A percentile compares a stretch with the other conserved stretches of the same genome.
These are phyloP conservation scores for Meloidogyne floridensis DNA, from an alignment of 1,140 invertebrate genomes.

Conservation along the genomic window DNA sequence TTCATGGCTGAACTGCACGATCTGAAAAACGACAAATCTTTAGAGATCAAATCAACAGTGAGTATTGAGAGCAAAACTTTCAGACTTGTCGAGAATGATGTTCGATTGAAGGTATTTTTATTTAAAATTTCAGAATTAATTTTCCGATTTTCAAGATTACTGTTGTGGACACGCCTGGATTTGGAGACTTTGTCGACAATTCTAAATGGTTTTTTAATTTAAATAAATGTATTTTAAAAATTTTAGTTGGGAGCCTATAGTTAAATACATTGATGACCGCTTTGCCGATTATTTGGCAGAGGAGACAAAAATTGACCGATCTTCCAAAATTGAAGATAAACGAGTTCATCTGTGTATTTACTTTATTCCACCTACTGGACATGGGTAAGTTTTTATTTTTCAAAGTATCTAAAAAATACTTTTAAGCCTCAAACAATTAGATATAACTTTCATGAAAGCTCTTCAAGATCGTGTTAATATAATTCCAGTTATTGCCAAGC, in stretches of 20 bases:
- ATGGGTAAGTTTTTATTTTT: slow-evolving; percentile 74
- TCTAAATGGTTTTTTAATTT: slow-evolving; percentile 74
- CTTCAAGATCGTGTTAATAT: slow-evolving; percentile 96
- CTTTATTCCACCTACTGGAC: slow-evolving; percentile 93
- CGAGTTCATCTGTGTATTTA: too few relatives aligned
- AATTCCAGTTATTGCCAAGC: slow-evolving; percentile 98
- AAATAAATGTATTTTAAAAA: too few relatives aligned
- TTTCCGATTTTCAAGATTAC: slow-evolving; percentile 68
- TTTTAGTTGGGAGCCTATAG: too few relatives aligned
- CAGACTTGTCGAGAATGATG: slow-evolving; percentile 84
- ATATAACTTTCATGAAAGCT: slow-evolving; percentile 98
- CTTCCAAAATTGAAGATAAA: slow-evolving; percentile 87
- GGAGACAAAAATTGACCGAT: slow-evolving; percentile 89
- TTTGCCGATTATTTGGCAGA: too few relatives aligned
- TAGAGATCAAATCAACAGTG: slow-evolving; percentile 68
- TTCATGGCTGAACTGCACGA: slow-evolving; percentile 91
- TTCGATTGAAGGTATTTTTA: slow-evolving; percentile 70
- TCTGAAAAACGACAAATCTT: slow-evolving; percentile 12
- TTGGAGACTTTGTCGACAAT: slow-evolving; percentile 96
- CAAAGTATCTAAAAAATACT: not conserved
- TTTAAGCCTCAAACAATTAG: too few relatives aligned
- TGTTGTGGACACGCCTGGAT: slow-evolving; percentile 95
- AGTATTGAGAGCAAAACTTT: slow-evolving; percentile 89
- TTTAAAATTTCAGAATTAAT: too few relatives aligned
- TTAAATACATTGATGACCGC: too few relatives aligned